Base-by-base conservation (phyloP, 1,140 invertebrate genomes). In the Anthonomus grandis region DNA sequence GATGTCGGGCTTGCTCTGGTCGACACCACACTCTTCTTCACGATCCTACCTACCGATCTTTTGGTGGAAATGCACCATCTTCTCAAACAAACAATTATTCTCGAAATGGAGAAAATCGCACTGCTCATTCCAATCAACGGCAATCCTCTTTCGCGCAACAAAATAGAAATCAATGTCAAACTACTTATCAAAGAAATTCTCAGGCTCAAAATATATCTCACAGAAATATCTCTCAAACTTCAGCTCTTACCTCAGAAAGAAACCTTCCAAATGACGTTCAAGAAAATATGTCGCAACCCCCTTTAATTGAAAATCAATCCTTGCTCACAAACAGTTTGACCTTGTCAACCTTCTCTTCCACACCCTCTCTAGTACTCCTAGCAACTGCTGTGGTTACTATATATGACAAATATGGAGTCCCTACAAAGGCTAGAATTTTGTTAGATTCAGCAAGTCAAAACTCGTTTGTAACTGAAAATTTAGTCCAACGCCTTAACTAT, bases 21-120 rank as follows among this genome's bases (percentile, higher is more conserved):
- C n/a, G 15, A 10, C 46, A 58, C 31, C 47, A 58, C 17, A 50
- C 56, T 18, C 38, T 51, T 17, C 22, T 57, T 25, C 54, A 48
- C 8, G 19, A n/a, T n/a, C n/a, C n/a, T n/a, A n/a, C n/a, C n/a
- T n/a, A n/a, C n/a, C n/a, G n/a, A 47, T n/a, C 45, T n/a, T n/a
- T 4, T 17, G 4, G 15, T 24, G 3, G n/a, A 24, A n/a, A n/a
- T n/a, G n/a, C n/a, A n/a, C n/a, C n/a, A n/a, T n/a, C n/a, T n/a
- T n/a, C n/a, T n/a, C n/a, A n/a, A n/a, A n/a, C n/a, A n/a, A n/a
- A n/a, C n/a, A n/a, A n/a, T n/a, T n/a, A n/a, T n/a, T n/a, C n/a
- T n/a, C n/a, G n/a, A n/a, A n/a, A n/a, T n/a, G n/a, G n/a, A n/a
- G n/a, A n/a, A n/a, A n/a, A n/a, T n/a, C n/a, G n/a, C 8, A 31